phyloP scores from a whole-genome alignment of 2,797 vertebrate genomes.

The Corythornis leucogaster region DNA sequence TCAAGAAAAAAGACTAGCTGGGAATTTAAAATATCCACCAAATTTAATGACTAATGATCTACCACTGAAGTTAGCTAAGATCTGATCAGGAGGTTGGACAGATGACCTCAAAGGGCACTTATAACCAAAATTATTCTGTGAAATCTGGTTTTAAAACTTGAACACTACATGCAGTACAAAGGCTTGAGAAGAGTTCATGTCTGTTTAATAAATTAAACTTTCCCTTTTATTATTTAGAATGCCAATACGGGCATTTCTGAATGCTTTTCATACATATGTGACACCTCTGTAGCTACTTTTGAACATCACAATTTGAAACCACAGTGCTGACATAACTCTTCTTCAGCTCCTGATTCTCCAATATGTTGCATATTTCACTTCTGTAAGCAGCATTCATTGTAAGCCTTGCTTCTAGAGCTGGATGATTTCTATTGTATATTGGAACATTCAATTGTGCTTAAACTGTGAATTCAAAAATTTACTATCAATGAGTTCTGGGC shows the following conservation, averaged over 20 bases:
- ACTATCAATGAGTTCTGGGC: neutral
- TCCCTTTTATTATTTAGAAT: neutral
- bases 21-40: neutral
- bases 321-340: neutral
- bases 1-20: neutral
- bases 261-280: neutral
- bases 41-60: neutral
- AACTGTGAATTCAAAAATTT: neutral
- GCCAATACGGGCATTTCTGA: neutral
- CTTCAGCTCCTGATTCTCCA: neutral
- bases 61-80: neutral
- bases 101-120: neutral
- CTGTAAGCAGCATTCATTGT: neutral
- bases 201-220: neutral
- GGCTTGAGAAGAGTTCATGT: neutral
- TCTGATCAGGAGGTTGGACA: neutral
- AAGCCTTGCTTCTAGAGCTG: neutral
- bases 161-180: neutral
- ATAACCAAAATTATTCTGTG: neutral
- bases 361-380: neutral
- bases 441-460: neutral
- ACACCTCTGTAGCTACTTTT: neutral
- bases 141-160: neutral
- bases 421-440: neutral
- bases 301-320: neutral